Evolutionary conservation across 2,797 vertebrate species (phyloP), one percentile per base, ranked within the genome.

Genomic region (Spinibarbus caldwelli): DNA sequence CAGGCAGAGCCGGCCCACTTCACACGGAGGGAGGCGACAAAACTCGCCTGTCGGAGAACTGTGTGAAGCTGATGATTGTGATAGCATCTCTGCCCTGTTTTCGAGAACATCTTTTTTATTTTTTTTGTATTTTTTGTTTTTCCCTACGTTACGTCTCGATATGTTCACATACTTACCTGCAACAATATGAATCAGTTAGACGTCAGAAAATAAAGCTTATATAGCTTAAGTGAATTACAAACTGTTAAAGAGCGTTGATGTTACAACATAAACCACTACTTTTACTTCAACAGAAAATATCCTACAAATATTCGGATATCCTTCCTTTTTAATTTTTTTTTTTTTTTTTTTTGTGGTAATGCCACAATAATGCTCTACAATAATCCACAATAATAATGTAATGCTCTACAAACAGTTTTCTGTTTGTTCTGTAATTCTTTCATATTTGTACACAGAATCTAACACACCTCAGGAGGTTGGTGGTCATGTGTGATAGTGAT

Each of bases 1-100:
- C 43, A 47, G 43, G 78, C 41, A 83, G 87, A 85, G 66, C 91
- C 91, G 90, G 76, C 93, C 94, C 90, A 86, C 81, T n/a, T 11
- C 29, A 14, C 80, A 75, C 77, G 47, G 85, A 86, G 89, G 89
- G 89, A 87, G 86, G 75, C 38, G 80, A 79, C 75, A 38, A 66
- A 78, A 78, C 31, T 31, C 54, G 34, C 49, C 73, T n/a, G 52
- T 77, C 1, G 77, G 38, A 15, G 36, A 75, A n/a, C 78, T 54
- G 62, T 21, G 38, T 57, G 66, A 15, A 62, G 41, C 76, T 47
- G 66, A 57, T 54, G 47, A 12, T 15, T 41, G 36, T 41, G 80
- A 72, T 72, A 82, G 38, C 81, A 62, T 75, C 54, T 83, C 54
- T 82, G 43, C 45, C 12, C 3, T 21, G 57, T 34, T 36, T 54